These are phyloP conservation scores for Cataglyphis cursor DNA, from an alignment of 2,888 invertebrate species.

Conservation along the genomic window DNA sequence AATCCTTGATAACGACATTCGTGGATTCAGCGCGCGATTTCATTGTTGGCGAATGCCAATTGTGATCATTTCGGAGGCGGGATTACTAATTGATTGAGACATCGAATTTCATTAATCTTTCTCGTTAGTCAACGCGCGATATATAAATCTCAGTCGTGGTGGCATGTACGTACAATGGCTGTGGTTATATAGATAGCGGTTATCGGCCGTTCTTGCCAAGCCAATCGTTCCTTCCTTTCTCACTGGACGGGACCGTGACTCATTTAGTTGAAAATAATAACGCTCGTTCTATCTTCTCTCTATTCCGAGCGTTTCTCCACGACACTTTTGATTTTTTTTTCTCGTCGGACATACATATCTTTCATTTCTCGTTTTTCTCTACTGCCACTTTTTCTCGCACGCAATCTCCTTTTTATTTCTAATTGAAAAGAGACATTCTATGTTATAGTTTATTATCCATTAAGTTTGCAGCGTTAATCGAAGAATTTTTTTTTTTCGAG, in stretches of 20 bases:
- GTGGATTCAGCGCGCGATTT: conserved; percentile 56
- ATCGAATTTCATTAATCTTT: conserved; percentile 79
- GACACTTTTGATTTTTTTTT: conserved; percentile 21
- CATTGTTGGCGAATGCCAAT: conserved; percentile 49
- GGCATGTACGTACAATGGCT: conserved; percentile 51
- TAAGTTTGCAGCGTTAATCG: neutral
- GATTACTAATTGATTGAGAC: conserved; percentile 64
- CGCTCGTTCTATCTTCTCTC: conserved; percentile 29
- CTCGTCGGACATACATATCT: neutral
- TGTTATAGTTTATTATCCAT: neutral
- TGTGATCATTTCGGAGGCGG: conserved; percentile 37
- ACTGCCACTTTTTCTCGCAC: neutral
- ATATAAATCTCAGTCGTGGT: conserved; percentile 67
- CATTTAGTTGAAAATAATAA: conserved; percentile 76
- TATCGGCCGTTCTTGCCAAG: conserved; percentile 73
- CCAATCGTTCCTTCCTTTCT: conserved; percentile 66
- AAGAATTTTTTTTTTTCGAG: neutral
- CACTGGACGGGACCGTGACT: conserved; percentile 71
- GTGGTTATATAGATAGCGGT: conserved; percentile 51
- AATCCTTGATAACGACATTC: conserved; percentile 62
- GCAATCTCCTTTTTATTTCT: neutral
- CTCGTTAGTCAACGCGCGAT: conserved; percentile 65
- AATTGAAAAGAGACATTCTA: neutral
- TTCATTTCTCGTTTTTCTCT: neutral
- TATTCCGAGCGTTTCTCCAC: conserved; percentile 21